Evolutionary conservation across 2,113 vertebrate genomes (phyloP).

Genomic region (Eulemur macaco): DNA sequence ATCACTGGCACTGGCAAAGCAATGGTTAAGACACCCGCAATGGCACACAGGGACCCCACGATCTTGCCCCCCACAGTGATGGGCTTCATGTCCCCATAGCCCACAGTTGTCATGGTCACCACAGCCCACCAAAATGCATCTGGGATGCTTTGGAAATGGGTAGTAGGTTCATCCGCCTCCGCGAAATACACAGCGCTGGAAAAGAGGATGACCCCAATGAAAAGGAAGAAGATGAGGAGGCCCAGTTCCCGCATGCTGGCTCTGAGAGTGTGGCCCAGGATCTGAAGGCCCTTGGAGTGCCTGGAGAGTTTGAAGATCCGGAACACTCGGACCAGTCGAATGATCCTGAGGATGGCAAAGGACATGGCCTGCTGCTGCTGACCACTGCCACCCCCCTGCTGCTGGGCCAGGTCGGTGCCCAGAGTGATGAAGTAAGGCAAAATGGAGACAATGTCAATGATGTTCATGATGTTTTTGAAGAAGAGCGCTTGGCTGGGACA

Average conservation of each 20-base stretch:
- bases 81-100: slow-evolving; percentile 99
- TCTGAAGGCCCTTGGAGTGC: slow-evolving; percentile 98
- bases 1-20: slow-evolving; percentile 99
- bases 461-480: slow-evolving; percentile 99
- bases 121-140: slow-evolving; percentile 99
- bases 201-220: slow-evolving; percentile 98
- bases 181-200: slow-evolving; percentile 99
- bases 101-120: slow-evolving; percentile 99
- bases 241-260: slow-evolving; percentile 99
- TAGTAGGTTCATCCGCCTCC: slow-evolving; percentile 95
- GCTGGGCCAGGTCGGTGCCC: slow-evolving; percentile 96
- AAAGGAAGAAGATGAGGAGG: slow-evolving; percentile 98
- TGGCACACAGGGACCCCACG: slow-evolving; percentile 98
- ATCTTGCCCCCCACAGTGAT: slow-evolving; percentile 99
- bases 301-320: slow-evolving; percentile 99
- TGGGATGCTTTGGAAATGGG: slow-evolving; percentile 98
- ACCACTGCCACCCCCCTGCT: slow-evolving; percentile 86
- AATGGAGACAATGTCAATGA: slow-evolving; percentile 99
- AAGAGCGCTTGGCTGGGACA: slow-evolving; percentile 96
- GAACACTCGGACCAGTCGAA: slow-evolving; percentile 96
- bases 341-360: slow-evolving; percentile 98
- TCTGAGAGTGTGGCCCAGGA: slow-evolving; percentile 96
- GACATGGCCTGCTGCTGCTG: slow-evolving; percentile 98
- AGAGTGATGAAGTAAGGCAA: slow-evolving; percentile 99
- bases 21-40: slow-evolving; percentile 98